Base-by-base conservation (phyloP, 2,888 invertebrate genomes). In the Aporophyla lueneburgensis region DNA sequence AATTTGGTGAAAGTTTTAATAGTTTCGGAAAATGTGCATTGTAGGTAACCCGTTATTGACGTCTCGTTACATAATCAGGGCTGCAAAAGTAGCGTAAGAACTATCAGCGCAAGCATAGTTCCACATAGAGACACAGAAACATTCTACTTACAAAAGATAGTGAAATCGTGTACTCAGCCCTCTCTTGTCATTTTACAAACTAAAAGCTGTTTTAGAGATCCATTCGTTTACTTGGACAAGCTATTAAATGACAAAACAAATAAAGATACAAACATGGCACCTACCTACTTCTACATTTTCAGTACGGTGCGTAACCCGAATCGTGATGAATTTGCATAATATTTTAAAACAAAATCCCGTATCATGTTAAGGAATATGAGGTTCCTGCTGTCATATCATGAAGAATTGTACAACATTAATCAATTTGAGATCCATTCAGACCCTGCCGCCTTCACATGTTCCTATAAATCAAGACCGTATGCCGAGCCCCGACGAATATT, bases 1-100 rank as follows among this genome's bases (percentile, higher is more conserved):
- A 93, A 94, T 93, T 93, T 91, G 90, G 95, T 94, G 96, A 96
- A 96, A 96, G 96, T 95, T 90, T 86, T 77, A 85, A 84, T 88
- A 84, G 87, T 78, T 80, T 77, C 77, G 61, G 78, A 79, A 87
- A 88, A 85, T 88, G 81, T 80, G 84, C 84, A 79, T 87, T 87
- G 71, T 81, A 85, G 86, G 86, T 76, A 78, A 83, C 72, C 76
- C 19, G 76, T 76, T 73, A 70, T 66, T 71, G 76, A 68, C 76
- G 73, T 62, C 56, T 66, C 46, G 63, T 83, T 83, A 85, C 71
- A 74, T 76, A 83, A 83, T 51, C 63, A 61, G 69, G 76, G 24
- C 59, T 70, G 19, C 33, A 68, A 61, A 74, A 82, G 59, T 74
- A 75, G 59, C 71, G 58, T 71, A 76, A n/a, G 33, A 63, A 58